These are phyloP conservation scores for Murina feae DNA, from an alignment of 2,113 vertebrate species.

Conservation along the genomic window DNA sequence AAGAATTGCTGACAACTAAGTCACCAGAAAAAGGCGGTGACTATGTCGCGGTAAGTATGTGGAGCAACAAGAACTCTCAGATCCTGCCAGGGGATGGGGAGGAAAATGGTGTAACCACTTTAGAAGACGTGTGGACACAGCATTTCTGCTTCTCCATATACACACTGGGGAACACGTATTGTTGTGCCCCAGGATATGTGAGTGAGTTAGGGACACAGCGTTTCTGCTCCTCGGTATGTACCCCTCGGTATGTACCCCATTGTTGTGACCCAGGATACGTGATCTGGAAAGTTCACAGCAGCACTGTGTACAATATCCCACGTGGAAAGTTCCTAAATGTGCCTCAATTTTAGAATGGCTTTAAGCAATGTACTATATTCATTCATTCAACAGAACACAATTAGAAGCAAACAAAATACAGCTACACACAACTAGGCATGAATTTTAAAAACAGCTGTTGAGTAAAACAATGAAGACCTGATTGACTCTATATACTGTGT, in stretches of 20 bases:
- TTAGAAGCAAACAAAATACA: neutral
- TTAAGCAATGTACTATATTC: neutral
- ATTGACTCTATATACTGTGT: neutral
- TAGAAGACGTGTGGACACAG: neutral
- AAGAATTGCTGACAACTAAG: neutral
- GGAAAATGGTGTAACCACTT: neutral
- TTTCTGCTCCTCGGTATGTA: neutral
- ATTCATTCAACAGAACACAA: neutral
- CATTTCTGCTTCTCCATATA: neutral
- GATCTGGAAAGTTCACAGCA: neutral
- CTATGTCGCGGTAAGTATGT: neutral
- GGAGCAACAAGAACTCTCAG: neutral
- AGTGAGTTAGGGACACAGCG: accelerated
- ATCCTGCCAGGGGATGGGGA: neutral
- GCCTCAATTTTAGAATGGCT: neutral
- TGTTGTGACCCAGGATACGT: neutral
- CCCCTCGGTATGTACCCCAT: accelerated
- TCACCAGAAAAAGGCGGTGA: neutral
- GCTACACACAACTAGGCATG: neutral
- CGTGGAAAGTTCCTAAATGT: neutral
- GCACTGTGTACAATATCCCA: neutral
- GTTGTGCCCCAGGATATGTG: neutral
- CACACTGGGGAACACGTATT: neutral
- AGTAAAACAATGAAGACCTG: neutral
- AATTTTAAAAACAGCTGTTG: neutral